Base-by-base conservation (phyloP, 2,113 vertebrate species). In the Engraulis encrasicolus region DNA sequence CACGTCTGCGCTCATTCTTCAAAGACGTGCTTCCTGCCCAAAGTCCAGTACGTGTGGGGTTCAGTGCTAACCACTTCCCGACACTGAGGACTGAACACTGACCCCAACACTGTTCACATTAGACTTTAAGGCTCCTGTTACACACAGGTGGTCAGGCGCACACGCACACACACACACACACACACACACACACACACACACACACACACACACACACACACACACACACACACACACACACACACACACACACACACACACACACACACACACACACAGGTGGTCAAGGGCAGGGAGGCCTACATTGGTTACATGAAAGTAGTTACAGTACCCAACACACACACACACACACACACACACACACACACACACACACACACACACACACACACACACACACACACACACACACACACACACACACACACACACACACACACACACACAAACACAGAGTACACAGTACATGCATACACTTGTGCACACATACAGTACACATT, bases 221-320 rank as follows among this genome's bases (percentile, higher is more conserved):
- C 54, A 61, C 54, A 61, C 54, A 61, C 20, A 61, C 54, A 61
- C 54, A 61, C 54, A 61, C 54, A 61, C 54, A 61, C n/a, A n/a
- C n/a, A n/a, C n/a, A n/a, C n/a, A n/a, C n/a, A n/a, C n/a, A n/a
- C n/a, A n/a, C n/a, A n/a, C n/a, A n/a, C n/a, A n/a, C n/a, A n/a
- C n/a, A n/a, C n/a, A n/a, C n/a, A n/a, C n/a, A n/a, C n/a, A n/a
- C n/a, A 66, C 58, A 66, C 58, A 66, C 58, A 66, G 58, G 58
- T 66, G 58, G 58, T 9, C 58, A 66, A n/a, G n/a, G n/a, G n/a
- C n/a, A n/a, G n/a, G 31, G 9, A 9, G 40, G 40, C 40, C 9
- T 45, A 5, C 40, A 45, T 45, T 45, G 3, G 9, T 45, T 45
- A 45, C 40, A 45, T 45, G 40, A 45, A 3, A 45, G 40, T 45